Percentiles rank a stretch among this genome's conserved stretches.
Evolutionary conservation across 2,888 invertebrate species (phyloP).

Genomic region (Melangyna quadrimaculata): DNA sequence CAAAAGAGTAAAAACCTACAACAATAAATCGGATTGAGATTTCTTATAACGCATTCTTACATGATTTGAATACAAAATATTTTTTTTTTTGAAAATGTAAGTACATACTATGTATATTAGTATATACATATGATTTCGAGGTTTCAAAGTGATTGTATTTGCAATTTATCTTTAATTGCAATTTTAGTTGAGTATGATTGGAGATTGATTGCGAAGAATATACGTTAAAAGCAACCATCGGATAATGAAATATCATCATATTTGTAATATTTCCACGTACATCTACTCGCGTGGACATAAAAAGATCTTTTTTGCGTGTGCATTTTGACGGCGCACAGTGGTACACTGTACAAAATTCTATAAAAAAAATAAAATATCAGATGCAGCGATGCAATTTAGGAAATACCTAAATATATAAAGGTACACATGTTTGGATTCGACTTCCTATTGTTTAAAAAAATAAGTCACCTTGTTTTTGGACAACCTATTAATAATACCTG

Average conservation of each 20-base stretch:
- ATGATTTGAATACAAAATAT: slow-evolving; percentile 54
- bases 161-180: slow-evolving; percentile 37
- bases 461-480: too few species aligned
- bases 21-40: slow-evolving; percentile 20
- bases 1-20: slow-evolving; percentile 7
- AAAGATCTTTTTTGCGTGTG: slow-evolving; percentile 21
- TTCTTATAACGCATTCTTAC: slow-evolving; percentile 47
- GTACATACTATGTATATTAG: too few species aligned
- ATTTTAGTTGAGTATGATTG: slow-evolving; percentile 13
- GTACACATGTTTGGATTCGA: too few species aligned
- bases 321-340: slow-evolving; percentile 6
- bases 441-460: too few species aligned
- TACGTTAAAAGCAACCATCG: background rate
- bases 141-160: slow-evolving; percentile 38
- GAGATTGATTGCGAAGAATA: slow-evolving; percentile 13
- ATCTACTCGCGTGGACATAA: slow-evolving; percentile 40
- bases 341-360: too few species aligned
- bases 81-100: too few species aligned
- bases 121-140: slow-evolving; percentile 23
- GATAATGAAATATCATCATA: background rate
- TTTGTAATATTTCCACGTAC: slow-evolving; percentile 46
- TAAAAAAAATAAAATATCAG: too few species aligned
- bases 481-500: too few species aligned
- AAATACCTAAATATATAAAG: too few species aligned
- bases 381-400: too few species aligned